phyloP scores from a whole-genome alignment of 1,140 invertebrate species.

The Nasonia longicornis region DNA sequence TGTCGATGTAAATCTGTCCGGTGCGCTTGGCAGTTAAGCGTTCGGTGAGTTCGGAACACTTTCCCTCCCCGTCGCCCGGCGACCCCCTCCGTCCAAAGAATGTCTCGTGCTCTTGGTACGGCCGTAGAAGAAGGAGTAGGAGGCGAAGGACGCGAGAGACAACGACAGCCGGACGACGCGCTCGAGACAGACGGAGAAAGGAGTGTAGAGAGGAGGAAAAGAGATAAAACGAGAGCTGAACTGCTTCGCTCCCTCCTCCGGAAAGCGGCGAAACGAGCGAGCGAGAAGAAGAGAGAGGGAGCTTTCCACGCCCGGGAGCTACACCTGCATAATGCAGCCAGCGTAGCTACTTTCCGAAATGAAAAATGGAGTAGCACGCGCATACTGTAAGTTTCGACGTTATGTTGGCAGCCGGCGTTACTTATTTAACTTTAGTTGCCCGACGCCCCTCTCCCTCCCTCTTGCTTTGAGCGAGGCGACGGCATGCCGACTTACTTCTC shows the following conservation, averaged over 20 bases:
- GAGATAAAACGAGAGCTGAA: conserved; percentile 6
- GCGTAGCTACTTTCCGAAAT: conserved; percentile 54
- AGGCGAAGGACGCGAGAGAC: conserved; percentile 9
- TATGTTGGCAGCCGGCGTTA: conserved; percentile 50
- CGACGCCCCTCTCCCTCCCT: conserved; percentile 32
- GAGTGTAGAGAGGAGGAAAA: conserved; percentile 6
- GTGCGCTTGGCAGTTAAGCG: conserved; percentile 25
- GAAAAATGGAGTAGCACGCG: conserved; percentile 57
- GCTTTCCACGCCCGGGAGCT: conserved; percentile 26
- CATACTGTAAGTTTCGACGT: conserved; percentile 43
- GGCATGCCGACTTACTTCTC: conserved; percentile 4
- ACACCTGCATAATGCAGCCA: conserved; percentile 57
- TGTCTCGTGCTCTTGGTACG: conserved; percentile 16
- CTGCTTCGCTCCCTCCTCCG: neutral
- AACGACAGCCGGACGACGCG: conserved; percentile 14
- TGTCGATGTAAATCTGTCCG: conserved; percentile 45
- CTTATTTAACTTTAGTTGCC: conserved; percentile 57
- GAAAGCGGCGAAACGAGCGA: neutral
- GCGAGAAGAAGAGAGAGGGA: neutral
- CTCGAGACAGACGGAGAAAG: neutral
- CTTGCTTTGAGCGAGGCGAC: conserved; percentile 26
- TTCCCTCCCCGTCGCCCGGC: neutral
- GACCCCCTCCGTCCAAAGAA: conserved; percentile 17
- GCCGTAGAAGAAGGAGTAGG: neutral
- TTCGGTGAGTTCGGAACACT: conserved; percentile 8